Base-by-base conservation (phyloP, 2,888 invertebrate genomes). In the Macrophya annulata region DNA sequence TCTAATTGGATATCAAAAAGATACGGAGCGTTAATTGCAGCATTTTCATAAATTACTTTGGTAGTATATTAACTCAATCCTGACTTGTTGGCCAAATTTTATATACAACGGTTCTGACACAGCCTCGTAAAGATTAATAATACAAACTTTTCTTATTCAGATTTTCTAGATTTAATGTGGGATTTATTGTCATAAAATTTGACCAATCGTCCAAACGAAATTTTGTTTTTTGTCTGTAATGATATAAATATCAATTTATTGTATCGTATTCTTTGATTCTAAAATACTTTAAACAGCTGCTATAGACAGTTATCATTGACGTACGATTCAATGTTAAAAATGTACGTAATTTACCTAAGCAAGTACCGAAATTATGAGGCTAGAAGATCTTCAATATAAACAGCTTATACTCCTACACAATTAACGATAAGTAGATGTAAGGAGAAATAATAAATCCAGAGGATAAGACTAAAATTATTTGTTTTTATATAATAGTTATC, bases 391-490 rank as follows among this genome's bases (percentile, higher is more conserved):
- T 55, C n/a, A 55, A n/a, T n/a, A n/a, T n/a, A 1, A 55, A 55
- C 17, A n/a, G 55, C 55, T n/a, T 6, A 8, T 62, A 62, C n/a
- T 25, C 8, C n/a, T 25, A 25, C 62, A 21, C 12, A 25, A 62
- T 31, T 25, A 31, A 25, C 12, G 4, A 31, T 62, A 62, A 62
- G 21, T 62, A 62, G 25, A 12, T 62, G 12, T 25, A 62, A 9
- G 62, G 25, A 62, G 25, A 31, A 62, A 62, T 15, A 31, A 62
- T 62, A 25, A 62, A 31, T 3, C 25, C 62, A 62, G 62, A 62
- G 25, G 12, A 25, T 62, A 62, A 31, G 62, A 62, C 62, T 25
- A 62, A 62, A 62, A 62, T 62, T 25, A 62, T 62, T 62, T 62
- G 25, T 68, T 12, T 68, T 68, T 17, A 68, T 68, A 37, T 31